phyloP scores from a whole-genome alignment of 2,797 vertebrate genomes.

The Malacoraja senta region DNA sequence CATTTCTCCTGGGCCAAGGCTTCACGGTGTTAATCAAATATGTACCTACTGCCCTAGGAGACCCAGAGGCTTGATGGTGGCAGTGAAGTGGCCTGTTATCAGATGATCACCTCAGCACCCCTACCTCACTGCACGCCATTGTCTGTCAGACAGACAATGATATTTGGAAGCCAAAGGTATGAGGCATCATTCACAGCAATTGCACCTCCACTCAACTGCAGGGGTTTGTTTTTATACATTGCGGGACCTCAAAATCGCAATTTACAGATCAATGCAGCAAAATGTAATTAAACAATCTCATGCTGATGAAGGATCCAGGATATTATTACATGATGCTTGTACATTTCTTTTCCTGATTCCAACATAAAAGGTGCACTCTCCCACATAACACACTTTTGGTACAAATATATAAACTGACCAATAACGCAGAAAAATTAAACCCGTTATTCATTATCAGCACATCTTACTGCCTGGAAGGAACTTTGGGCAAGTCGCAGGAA shows the following conservation, averaged over 20 bases:
- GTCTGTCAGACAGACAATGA: not conserved
- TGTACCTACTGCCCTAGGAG: not conserved
- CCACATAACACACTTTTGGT: not conserved
- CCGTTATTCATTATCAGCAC: conserved; percentile 70
- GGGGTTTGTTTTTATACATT: not conserved
- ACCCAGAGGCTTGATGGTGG: not conserved
- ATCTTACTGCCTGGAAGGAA: conserved; percentile 81
- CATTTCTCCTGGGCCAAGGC: no score
- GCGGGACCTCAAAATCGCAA: not conserved
- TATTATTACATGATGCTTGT: not conserved
- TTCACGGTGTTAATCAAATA: no score
- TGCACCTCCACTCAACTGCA: not conserved
- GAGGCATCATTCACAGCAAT: not conserved
- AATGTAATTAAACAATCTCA: not conserved
- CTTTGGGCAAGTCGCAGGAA: conserved; percentile 86
- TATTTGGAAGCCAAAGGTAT: not conserved
- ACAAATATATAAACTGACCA: not conserved
- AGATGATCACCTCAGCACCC: not conserved
- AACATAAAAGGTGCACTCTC: not conserved
- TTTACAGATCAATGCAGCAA: not conserved
- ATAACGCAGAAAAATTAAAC: conserved; percentile 42
- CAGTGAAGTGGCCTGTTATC: not conserved
- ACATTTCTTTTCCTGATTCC: not conserved
- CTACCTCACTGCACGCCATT: not conserved
- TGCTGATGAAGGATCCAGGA: not conserved